Evolutionary conservation across 53 echinoderm and acorn worm species (phyloP).

Genomic region (Temnopleurus reevesii): DNA sequence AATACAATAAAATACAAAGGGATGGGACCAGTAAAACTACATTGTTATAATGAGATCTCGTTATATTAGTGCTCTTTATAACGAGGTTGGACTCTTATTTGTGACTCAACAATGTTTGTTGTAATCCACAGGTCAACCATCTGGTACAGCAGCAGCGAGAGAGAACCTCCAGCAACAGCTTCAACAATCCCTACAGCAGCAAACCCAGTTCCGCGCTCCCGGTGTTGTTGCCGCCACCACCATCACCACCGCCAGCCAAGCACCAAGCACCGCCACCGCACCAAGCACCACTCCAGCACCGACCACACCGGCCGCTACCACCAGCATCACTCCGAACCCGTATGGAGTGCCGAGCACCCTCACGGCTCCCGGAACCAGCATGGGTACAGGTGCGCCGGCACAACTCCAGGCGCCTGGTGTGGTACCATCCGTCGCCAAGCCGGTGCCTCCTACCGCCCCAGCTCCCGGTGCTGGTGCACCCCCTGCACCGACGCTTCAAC

Average conservation of each 20-base stretch:
- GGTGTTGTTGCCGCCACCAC: constrained; percentile 51
- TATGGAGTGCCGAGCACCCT: constrained; percentile 42
- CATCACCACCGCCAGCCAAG: constrained; percentile 4
- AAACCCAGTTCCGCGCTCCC: constrained; percentile 53
- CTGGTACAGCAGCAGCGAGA: constrained; percentile 72
- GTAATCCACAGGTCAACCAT: constrained; percentile 64
- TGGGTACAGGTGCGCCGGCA: neutral
- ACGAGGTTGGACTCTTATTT: neutral
- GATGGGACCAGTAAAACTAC: no score
- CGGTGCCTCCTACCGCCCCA: neutral
- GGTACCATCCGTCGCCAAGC: constrained; percentile 2
- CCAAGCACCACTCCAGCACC: constrained; percentile 46
- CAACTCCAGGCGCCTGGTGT: neutral
- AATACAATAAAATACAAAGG: no score
- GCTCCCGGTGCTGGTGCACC: neutral
- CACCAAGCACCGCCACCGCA: constrained; percentile 33
- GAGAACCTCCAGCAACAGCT: constrained; percentile 93
- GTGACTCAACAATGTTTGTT: neutral
- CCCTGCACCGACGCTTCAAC: constrained; percentile 41
- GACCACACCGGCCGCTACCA: constrained; percentile 39
- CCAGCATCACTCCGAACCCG: constrained; percentile 38
- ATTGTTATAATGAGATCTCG: no score
- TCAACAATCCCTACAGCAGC: constrained; percentile 84
- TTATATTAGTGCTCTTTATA: no score
- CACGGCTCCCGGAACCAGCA: constrained; percentile 24